Base-by-base conservation (phyloP, 2,888 invertebrate species). In the Amblyteles armatorius region DNA sequence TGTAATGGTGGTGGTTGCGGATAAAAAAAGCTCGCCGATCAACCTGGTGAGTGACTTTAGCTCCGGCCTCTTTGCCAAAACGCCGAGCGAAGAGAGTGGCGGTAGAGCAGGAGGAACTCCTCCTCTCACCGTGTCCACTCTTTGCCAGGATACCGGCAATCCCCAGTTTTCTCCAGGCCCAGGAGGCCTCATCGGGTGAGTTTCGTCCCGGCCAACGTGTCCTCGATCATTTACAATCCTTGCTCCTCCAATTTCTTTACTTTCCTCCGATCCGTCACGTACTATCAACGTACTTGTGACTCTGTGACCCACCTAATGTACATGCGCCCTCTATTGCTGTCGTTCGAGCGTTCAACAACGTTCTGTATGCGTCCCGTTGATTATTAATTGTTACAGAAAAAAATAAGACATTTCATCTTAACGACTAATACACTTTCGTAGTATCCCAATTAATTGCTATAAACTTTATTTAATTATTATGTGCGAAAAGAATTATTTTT, bases 31-130 rank as follows among this genome's bases (percentile, higher is more conserved):
- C 95, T 98, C 98, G 93, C 98, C 98, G 93, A 98, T 98, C 95
- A 98, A 98, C 96, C 96, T 99, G 96, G 98, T 98, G 94, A 96
- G 95, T 94, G 98, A 98, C 96, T 97, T 99, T 95, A 98, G 98
- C 94, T 97, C 98, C 93, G 98, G 98, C 94, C 96, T 98, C 94
- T 98, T 98, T 96, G 97, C 97, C 96, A 98, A 98, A 95, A 98
- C 98, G 93, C 98, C 98, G 93, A 97, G 97, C 94, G 98, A 98
- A 95, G 98, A 98, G 95, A 96, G 96, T 94, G 97, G 94, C 89
- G 94, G 95, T 91, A 94, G 95, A 89, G 94, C 94, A 76, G 95
- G 95, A 90, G 95, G 95, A 90, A 95, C 95, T 90, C 96, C 97
- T 95, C 95, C 96, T 94, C 95, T 96, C 95, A 95, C 95, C 95